Conservation (phyloP, 2,113 vertebrate genomes). For the Baryphthengus martii region DNA sequence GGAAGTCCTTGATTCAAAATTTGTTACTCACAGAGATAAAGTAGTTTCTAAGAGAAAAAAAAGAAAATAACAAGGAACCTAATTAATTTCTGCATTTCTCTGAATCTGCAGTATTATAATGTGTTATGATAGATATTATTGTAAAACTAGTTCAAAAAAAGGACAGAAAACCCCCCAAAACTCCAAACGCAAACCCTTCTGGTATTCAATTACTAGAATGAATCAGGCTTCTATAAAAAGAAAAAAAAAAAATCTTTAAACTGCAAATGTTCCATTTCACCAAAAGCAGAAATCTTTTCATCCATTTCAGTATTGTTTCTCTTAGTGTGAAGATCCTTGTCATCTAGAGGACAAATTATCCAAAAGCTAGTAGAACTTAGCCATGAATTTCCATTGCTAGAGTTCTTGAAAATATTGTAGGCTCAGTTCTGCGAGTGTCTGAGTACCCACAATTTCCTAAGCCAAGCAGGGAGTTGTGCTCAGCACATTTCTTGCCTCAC, state of each 20-base stretch:
- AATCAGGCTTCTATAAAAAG: not conserved
- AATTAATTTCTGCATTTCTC: not conserved
- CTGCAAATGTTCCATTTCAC: not conserved
- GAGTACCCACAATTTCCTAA: not conserved
- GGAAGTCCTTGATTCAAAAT: not conserved
- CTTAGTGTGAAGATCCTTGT: not conserved
- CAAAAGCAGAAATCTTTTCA: not conserved
- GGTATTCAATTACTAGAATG: not conserved
- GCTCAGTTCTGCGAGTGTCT: not conserved
- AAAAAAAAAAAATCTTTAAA: no score
- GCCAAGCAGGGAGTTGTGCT: not conserved
- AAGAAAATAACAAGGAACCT: not conserved
- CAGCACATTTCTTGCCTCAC: not conserved
- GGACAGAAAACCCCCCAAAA: fast-evolving
- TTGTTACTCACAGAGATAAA: not conserved
- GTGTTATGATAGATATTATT: not conserved
- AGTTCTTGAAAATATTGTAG: not conserved
- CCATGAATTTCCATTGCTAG: not conserved
- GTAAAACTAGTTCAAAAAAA: not conserved
- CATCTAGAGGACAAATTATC: not conserved
- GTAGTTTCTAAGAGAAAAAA: not conserved
- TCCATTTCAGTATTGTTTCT: not conserved
- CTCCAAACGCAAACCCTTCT: not conserved
- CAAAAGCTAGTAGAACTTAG: not conserved
- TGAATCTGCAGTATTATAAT: not conserved